Evolutionary conservation across 2,888 invertebrate genomes (phyloP), one percentile per base, ranked within the genome.

Genomic region (Ligdia adustata): DNA sequence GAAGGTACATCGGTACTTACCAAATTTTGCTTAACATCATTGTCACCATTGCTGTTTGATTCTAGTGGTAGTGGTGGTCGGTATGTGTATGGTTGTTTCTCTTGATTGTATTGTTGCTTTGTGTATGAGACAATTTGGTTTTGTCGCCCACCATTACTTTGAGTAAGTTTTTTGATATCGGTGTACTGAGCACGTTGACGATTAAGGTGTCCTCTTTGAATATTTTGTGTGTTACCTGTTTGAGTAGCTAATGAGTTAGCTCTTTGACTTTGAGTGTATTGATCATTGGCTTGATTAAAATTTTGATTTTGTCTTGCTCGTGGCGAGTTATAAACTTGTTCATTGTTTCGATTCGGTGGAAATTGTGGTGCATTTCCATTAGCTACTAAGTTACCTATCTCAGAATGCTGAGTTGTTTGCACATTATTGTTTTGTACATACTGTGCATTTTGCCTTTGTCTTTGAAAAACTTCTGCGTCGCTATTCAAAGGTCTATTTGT

Each of bases 21-120:
- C 80, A 82, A 67, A 59, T 86, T 88, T 63, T 82, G 76, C 65
- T 82, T 84, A 1, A 75, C 66, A 54, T 82, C 77, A 51, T 64
- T 73, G 54, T 72, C 67, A 42, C 59, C 9, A 24, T 57, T 62
- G 73, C 57, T 66, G 27, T 66, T 64, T 13, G 74, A 61, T 34
- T 73, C 67, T 35, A 71, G 69, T 44, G 65, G 65, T 22, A 64
- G 54, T 20, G 72, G 67, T 52, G 70, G 60, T 62, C 67, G 69
- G 50, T 76, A 69, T n/a, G 61, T 69, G 52, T 80, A 72, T 3
- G 66, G 58, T 56, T 77, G 75, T 57, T 70, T 79, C 5, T 66
- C 69, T 62, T 67, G 75, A 40, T 53, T 74, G 50, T 68, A 75
- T 54, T 75, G 75, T 68, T 77, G 71, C 59, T 76, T 78, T 39